phyloP scores from a whole-genome alignment of 2,113 vertebrate genomes.

The Epinephelus fuscoguttatus region DNA sequence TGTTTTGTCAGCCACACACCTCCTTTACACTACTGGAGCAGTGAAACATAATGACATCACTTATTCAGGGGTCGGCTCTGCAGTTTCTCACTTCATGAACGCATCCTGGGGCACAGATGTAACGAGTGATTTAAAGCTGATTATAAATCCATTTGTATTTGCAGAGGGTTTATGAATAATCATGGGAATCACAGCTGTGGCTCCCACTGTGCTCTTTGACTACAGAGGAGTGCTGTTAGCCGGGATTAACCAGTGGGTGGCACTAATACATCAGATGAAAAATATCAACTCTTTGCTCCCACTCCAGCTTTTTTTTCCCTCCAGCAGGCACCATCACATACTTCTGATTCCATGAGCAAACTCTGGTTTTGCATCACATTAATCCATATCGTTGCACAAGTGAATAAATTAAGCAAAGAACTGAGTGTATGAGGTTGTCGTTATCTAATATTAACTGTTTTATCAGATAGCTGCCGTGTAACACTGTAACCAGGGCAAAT shows the following conservation, averaged over 20 bases:
- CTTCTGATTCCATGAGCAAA: not conserved
- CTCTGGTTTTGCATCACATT: conserved; percentile 21
- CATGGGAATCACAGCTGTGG: conserved; percentile 62
- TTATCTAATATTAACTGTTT: not conserved
- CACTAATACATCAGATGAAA: conserved; percentile 67
- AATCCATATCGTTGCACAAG: conserved; percentile 13
- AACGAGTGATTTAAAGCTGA: conserved; percentile 69
- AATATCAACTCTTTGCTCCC: conserved; percentile 19
- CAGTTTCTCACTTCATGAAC: conserved; percentile 50
- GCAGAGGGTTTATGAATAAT: conserved; percentile 60
- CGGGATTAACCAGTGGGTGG: conserved; percentile 74
- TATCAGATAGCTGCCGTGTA: not conserved
- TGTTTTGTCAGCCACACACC: conserved; percentile 26
- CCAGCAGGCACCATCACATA: conserved; percentile 20
- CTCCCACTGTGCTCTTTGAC: conserved; percentile 54
- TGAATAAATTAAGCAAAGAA: conserved; percentile 19
- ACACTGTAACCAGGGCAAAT: not conserved
- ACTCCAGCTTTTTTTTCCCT: not conserved
- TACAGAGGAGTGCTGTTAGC: conserved; percentile 45
- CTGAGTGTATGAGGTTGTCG: not conserved
- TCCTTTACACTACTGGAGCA: conserved; percentile 19
- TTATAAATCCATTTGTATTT: conserved; percentile 72
- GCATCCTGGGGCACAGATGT: conserved; percentile 56
- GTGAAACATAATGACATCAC: conserved; percentile 54
- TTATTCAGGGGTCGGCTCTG: conserved; percentile 48